Evolutionary conservation across 1,140 invertebrate genomes (phyloP).

Genomic region (Penaeus japonicus): DNA sequence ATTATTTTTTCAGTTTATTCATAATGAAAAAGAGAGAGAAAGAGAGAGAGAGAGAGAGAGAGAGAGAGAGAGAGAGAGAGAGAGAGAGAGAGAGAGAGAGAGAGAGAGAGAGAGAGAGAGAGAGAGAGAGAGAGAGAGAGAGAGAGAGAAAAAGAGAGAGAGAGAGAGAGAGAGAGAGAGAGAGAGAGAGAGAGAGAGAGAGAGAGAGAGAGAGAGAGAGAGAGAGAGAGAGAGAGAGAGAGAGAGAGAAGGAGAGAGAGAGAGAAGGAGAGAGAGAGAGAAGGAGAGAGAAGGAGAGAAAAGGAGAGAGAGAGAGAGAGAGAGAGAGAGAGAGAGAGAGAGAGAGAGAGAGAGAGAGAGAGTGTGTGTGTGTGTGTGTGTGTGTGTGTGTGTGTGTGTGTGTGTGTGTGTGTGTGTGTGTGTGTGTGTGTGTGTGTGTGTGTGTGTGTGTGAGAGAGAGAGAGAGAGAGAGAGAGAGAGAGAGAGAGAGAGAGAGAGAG

Average conservation of each 20-base stretch:
- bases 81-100: conserved; percentile 18
- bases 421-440: too few relatives aligned
- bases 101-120: conserved; percentile 18
- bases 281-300: neutral
- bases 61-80: conserved; percentile 9
- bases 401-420: too few relatives aligned
- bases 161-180: conserved; percentile 28
- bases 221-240: neutral
- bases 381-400: too few relatives aligned
- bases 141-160: conserved; percentile 27
- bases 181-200: conserved; percentile 4
- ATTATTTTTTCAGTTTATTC: too few relatives aligned
- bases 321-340: too few relatives aligned
- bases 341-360: neutral
- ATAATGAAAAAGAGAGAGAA: neutral
- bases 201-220: conserved; percentile 8
- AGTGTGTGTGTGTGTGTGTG: too few relatives aligned
- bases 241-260: neutral
- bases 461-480: too few relatives aligned
- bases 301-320: too few relatives aligned
- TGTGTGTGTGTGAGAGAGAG: too few relatives aligned
- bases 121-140: conserved; percentile 24
- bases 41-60: conserved; percentile 14
- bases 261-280: neutral
- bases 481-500: neutral